Evolutionary conservation across 1,140 invertebrate genomes (phyloP).

Genomic region (Drosophila kurseongensis): DNA sequence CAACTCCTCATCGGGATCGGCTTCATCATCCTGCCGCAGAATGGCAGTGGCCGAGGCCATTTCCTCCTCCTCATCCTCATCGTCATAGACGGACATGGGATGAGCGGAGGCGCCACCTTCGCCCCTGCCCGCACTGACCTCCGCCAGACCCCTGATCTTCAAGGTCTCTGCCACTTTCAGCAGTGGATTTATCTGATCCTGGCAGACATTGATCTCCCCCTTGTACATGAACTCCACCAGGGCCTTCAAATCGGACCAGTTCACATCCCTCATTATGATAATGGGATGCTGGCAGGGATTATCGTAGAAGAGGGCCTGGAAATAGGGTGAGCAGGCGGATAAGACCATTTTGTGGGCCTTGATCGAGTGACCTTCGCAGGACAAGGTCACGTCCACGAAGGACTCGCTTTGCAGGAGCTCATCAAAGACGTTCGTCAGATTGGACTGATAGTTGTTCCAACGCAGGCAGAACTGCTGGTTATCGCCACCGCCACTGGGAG

Average conservation of each 20-base stretch:
- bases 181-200: constrained; percentile 94
- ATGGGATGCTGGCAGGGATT: constrained; percentile 96
- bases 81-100: constrained; percentile 83
- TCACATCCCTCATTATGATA: constrained; percentile 95
- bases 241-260: constrained; percentile 94
- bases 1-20: constrained; percentile 53
- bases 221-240: constrained; percentile 97
- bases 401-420: constrained; percentile 95
- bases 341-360: constrained; percentile 97
- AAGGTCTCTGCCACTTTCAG: constrained; percentile 94
- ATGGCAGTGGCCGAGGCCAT: constrained; percentile 53
- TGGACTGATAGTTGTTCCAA: constrained; percentile 97
- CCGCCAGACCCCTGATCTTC: constrained; percentile 94
- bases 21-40: constrained; percentile 52
- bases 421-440: constrained; percentile 96
- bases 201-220: constrained; percentile 96
- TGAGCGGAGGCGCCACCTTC: constrained; percentile 52
- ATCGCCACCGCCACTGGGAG: constrained; percentile 37
- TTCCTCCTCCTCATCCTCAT: constrained; percentile 80
- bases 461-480: constrained; percentile 91
- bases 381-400: constrained; percentile 96
- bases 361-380: constrained; percentile 95
- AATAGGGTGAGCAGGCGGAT: constrained; percentile 96
- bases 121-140: constrained; percentile 88
- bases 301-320: constrained; percentile 95